These are phyloP conservation scores for Andrena camellia DNA, from an alignment of 2,888 invertebrate genomes.

Conservation along the genomic window DNA sequence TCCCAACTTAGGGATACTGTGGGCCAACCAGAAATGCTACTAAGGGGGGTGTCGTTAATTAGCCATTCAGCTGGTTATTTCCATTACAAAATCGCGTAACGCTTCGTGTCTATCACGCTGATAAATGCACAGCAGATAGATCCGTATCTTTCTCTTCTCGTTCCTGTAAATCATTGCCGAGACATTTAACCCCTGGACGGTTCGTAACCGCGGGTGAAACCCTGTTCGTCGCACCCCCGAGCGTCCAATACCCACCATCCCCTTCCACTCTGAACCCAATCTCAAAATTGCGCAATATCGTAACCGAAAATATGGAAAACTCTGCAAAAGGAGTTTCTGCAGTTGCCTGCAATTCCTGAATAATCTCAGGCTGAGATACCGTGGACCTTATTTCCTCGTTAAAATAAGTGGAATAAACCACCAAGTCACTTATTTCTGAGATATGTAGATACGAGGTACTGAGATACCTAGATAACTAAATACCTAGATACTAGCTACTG, in stretches of 20 bases:
- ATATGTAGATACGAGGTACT: too few species aligned
- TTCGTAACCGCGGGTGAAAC: conserved; percentile 46
- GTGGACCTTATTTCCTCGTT: too few species aligned
- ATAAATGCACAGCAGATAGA: conserved; percentile 70
- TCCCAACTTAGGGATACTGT: too few species aligned
- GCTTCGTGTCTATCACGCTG: conserved; percentile 63
- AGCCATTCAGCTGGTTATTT: conserved; percentile 1
- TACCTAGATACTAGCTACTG: too few species aligned
- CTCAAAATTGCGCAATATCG: neutral
- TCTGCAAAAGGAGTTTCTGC: neutral
- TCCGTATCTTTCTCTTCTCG: conserved; percentile 73
- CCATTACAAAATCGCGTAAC: conserved; percentile 17
- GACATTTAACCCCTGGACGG: conserved; percentile 78
- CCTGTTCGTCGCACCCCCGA: conserved; percentile 30
- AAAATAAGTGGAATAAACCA: too few species aligned
- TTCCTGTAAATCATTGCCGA: conserved; percentile 82
- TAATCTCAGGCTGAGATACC: too few species aligned
- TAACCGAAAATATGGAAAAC: neutral
- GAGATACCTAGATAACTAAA: too few species aligned
- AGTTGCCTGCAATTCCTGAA: neutral
- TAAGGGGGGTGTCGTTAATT: neutral
- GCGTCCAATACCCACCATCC: conserved; percentile 24
- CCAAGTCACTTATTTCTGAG: too few species aligned
- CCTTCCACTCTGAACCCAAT: conserved; percentile 6
- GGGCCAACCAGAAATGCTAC: neutral